These are phyloP conservation scores for Onychostruthus taczanowskii DNA, from an alignment of 2,113 vertebrate species.

Conservation along the genomic window DNA sequence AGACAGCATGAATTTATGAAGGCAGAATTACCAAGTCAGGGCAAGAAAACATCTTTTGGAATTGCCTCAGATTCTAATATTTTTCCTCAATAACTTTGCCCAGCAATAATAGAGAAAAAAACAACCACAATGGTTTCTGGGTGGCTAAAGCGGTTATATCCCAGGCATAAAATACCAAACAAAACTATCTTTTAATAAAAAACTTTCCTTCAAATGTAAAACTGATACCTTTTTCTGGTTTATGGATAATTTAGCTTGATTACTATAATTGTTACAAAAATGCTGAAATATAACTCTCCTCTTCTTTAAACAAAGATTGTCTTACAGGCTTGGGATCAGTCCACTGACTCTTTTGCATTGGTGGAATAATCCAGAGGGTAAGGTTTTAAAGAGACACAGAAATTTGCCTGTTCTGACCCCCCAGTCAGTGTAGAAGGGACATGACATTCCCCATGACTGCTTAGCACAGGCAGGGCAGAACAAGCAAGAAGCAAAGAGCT, in stretches of 20 bases:
- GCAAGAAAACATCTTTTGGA: conserved; percentile 19
- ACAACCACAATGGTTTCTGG: conserved; percentile 47
- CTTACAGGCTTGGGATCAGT: conserved; percentile 32
- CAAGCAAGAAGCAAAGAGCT: neutral
- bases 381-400: neutral
- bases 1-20: neutral
- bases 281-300: conserved; percentile 38
- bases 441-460: accelerated
- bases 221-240: conserved; percentile 60
- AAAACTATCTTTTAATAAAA: conserved; percentile 49
- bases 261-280: conserved; percentile 59
- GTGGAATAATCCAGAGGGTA: neutral
- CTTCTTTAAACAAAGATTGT: conserved; percentile 49
- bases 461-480: neutral
- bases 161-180: conserved; percentile 53
- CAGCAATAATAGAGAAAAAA: conserved; percentile 43
- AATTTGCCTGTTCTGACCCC: neutral
- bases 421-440: neutral
- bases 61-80: neutral
- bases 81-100: conserved; percentile 31
- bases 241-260: conserved; percentile 61
- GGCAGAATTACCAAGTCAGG: conserved; percentile 17
- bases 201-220: conserved; percentile 44
- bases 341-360: neutral
- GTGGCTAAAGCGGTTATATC: conserved; percentile 33